phyloP scores from a whole-genome alignment of 2,797 vertebrate species.

The Lates japonicus region DNA sequence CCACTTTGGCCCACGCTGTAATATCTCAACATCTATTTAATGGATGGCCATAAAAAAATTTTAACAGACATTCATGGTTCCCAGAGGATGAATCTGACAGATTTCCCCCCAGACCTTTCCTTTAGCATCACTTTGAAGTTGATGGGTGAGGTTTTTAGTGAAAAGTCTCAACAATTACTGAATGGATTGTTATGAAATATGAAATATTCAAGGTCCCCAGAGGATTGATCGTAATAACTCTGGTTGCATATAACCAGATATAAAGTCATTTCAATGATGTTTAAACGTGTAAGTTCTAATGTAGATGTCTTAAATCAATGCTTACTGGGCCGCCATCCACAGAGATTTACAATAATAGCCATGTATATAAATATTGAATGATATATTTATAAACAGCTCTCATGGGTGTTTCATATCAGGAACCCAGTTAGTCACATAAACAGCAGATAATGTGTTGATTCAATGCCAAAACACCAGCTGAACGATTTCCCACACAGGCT shows the following conservation, averaged over 20 bases:
- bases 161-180: not conserved
- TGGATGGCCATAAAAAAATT: too few species aligned
- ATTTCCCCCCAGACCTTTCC: not conserved
- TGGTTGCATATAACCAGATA: not conserved
- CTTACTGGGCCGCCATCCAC: not conserved
- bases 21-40: too few species aligned
- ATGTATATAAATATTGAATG: not conserved
- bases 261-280: not conserved
- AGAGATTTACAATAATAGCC: not conserved
- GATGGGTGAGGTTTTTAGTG: not conserved
- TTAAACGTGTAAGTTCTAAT: not conserved
- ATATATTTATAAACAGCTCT: not conserved
- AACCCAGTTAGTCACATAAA: not conserved
- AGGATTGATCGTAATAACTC: not conserved
- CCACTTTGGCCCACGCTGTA: too few species aligned
- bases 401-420: not conserved
- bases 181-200: not conserved
- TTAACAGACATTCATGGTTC: too few species aligned
- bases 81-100: too few species aligned
- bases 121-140: not conserved
- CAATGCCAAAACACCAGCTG: not conserved
- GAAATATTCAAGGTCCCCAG: not conserved
- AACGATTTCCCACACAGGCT: not conserved
- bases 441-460: conserved; percentile 1
- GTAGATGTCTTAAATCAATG: not conserved